Conservation (phyloP, 2,113 vertebrate species). For the Takifugu bimaculatus region DNA sequence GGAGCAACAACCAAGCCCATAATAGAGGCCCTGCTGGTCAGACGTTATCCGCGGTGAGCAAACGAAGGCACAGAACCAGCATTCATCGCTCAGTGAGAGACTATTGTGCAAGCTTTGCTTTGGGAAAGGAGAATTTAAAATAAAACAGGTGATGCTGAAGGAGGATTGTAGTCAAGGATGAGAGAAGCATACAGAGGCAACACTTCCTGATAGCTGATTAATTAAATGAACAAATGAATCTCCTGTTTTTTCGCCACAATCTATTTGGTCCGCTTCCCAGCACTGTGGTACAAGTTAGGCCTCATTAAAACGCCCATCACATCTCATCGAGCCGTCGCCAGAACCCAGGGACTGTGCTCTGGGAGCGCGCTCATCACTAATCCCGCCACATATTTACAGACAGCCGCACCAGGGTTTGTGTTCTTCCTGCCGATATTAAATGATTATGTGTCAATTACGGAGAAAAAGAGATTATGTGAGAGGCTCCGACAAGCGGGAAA, state of each 20-base stretch:
- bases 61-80: slow-evolving; percentile 35
- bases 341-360: slow-evolving; percentile 64
- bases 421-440: slow-evolving; percentile 1
- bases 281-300: slow-evolving; percentile 65
- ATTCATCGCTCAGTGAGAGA: slow-evolving; percentile 29
- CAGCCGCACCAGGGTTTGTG: slow-evolving; percentile 32
- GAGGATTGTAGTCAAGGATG: slow-evolving; percentile 11
- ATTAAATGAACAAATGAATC: slow-evolving; percentile 63
- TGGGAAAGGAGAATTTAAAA: slow-evolving; percentile 17
- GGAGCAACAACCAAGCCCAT: too few relatives aligned
- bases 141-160: not conserved
- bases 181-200: not conserved
- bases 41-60: too few relatives aligned
- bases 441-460: not conserved
- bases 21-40: too few relatives aligned
- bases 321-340: slow-evolving; percentile 74
- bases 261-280: slow-evolving; percentile 82
- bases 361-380: slow-evolving; percentile 80
- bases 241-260: slow-evolving; percentile 68
- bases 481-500: too few relatives aligned
- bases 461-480: not conserved
- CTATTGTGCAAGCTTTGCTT: slow-evolving; percentile 19
- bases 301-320: slow-evolving; percentile 76
- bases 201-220: slow-evolving; percentile 28
- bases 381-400: slow-evolving; percentile 86